Percentiles rank a stretch among this genome's conserved stretches.
phyloP scores from a whole-genome alignment of 2,888 invertebrate species.

The Tenthredo livida region DNA sequence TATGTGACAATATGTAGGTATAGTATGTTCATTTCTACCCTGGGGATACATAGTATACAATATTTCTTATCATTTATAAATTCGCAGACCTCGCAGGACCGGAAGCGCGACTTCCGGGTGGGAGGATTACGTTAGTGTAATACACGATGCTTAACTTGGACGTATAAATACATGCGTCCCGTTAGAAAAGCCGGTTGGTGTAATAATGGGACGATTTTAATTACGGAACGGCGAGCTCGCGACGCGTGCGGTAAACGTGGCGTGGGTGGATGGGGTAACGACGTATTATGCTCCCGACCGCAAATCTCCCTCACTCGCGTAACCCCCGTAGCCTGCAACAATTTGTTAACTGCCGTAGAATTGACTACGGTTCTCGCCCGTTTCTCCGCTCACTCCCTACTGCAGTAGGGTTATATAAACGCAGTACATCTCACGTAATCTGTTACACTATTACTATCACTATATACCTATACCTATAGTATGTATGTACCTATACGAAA shows the following conservation, averaged over 20 bases:
- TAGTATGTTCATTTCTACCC: not conserved
- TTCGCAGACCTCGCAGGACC: not conserved
- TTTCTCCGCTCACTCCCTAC: not conserved
- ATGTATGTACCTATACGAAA: not conserved
- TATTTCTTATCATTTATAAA: not conserved
- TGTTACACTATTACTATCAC: not conserved
- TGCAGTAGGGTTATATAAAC: not conserved
- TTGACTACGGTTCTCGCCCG: slow-evolving; percentile 44
- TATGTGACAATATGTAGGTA: not conserved
- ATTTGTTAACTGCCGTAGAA: slow-evolving; percentile 75
- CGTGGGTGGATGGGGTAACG: slow-evolving; percentile 75
- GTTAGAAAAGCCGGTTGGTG: not conserved
- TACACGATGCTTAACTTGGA: too few relatives aligned
- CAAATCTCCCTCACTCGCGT: slow-evolving; percentile 63
- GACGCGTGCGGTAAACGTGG: slow-evolving; percentile 56
- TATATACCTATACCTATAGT: too few relatives aligned
- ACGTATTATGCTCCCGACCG: slow-evolving; percentile 73
- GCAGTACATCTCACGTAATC: not conserved
- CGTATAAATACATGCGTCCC: not conserved
- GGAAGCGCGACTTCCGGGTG: not conserved
- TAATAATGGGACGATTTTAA: slow-evolving; percentile 70
- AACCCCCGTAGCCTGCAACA: slow-evolving; percentile 71
- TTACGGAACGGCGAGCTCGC: slow-evolving; percentile 64
- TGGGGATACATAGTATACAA: not conserved
- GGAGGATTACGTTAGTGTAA: not conserved